Base-by-base conservation (phyloP, 2,797 vertebrate genomes). In the Todus mexicanus region DNA sequence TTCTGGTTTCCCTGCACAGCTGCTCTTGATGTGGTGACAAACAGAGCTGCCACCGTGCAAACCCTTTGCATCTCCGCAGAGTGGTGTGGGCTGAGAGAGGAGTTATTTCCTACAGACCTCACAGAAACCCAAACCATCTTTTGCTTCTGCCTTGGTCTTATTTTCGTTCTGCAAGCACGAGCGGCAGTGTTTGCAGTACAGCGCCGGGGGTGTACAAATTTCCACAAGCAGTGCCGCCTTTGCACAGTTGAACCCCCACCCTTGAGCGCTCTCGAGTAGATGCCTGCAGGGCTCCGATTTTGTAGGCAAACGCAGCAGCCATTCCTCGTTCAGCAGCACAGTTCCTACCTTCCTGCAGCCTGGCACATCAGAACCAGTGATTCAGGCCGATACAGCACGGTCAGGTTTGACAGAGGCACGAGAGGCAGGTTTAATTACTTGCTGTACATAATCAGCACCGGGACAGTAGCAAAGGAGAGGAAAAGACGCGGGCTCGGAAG, bases 21-120 rank as follows among this genome's bases (percentile, higher is more conserved):
- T 48, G 66, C 43, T 70, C 6, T 45, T 13, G 83, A 14, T 56
- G 53, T 27, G 78, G 82, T 47, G 73, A 59, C 51, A 40, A 8
- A 21, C 45, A 42, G 80, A 87, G 50, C 65, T 60, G 75, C 77
- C 73, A n/a, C 42, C 10, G 1, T 64, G 51, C 89, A 75, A 84
- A 78, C 76, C 93, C 92, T 79, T n/a, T 87, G 76, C 69, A n/a
- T 53, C 84, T 47, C 78, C 78, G 81, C 60, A 40, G 91, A 74
- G 73, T 5, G 63, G 23, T 6, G n/a, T 8, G 40, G 88, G 74
- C 16, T 1, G 1, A 50, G 45, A 85, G 35, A 51, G 47, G 78
- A 43, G 2, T 35, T 7, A 0, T 37, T 68, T 85, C 22, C 33
- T 53, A 0, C 40, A 25, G 7, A 69, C 61, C 78, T 70, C 69